A percentile compares a stretch with the other conserved stretches of the same genome.
phyloP scores from a whole-genome alignment of 1,140 invertebrate species.

The Drosophila funebris region DNA sequence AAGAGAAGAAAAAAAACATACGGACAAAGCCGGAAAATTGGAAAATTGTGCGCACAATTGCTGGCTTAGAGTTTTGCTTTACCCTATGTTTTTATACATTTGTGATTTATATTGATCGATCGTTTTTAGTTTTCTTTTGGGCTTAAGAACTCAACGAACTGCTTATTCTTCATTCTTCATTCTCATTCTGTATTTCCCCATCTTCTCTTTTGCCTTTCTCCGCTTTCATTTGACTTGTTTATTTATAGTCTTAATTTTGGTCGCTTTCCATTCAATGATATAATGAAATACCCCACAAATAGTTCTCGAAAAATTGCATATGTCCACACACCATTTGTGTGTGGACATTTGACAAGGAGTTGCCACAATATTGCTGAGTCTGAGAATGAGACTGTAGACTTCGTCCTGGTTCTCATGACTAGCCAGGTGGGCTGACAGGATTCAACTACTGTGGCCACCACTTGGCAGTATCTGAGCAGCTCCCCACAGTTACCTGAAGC shows the following conservation, averaged over 20 bases:
- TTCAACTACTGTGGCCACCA: constrained; percentile 39
- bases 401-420: constrained; percentile 27
- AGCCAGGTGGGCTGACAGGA: constrained; percentile 40
- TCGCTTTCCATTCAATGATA: constrained; percentile 58
- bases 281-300: constrained; percentile 75
- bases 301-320: constrained; percentile 77
- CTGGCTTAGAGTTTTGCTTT: constrained; percentile 60
- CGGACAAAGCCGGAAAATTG: constrained; percentile 57
- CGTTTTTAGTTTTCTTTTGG: constrained; percentile 51
- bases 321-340: constrained; percentile 63
- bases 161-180: constrained; percentile 5
- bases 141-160: constrained; percentile 52
- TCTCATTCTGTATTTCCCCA: constrained; percentile 1
- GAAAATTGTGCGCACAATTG: constrained; percentile 79
- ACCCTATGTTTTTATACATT: constrained; percentile 55
- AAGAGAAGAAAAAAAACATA: constrained; percentile 40
- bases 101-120: constrained; percentile 79
- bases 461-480: constrained; percentile 15
- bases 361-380: background rate
- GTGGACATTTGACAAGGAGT: constrained; percentile 27
- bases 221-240: constrained; percentile 50
- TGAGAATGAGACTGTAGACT: background rate
- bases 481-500: background rate
- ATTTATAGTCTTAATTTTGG: constrained; percentile 72
- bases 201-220: background rate